Evolutionary conservation across 2,888 invertebrate species (phyloP).

Genomic region (Drosophila niveifrons): DNA sequence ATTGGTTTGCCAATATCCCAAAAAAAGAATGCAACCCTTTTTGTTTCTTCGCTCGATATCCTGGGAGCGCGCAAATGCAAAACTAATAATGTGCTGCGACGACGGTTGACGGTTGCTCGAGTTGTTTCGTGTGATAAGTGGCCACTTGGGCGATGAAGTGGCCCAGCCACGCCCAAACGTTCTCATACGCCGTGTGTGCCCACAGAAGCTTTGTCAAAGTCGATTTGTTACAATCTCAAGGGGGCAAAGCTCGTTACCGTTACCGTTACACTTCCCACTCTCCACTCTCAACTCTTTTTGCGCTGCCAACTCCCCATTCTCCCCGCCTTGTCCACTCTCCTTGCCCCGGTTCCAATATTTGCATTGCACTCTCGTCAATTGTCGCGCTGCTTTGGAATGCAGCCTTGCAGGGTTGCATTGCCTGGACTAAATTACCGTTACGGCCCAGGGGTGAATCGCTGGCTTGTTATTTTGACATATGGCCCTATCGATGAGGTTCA

Average conservation of each 20-base stretch:
- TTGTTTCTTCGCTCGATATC: constrained; percentile 67
- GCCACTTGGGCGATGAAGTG: constrained; percentile 61
- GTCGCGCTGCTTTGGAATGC: constrained; percentile 70
- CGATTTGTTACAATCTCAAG: constrained; percentile 83
- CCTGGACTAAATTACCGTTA: constrained; percentile 41
- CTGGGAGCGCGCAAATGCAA: constrained; percentile 69
- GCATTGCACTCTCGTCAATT: constrained; percentile 62
- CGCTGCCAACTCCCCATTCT: too few relatives aligned
- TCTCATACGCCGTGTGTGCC: constrained; percentile 64
- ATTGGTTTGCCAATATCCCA: constrained; percentile 73
- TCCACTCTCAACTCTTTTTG: neutral
- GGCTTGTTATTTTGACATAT: constrained; percentile 82
- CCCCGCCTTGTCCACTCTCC: neutral
- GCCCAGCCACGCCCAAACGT: constrained; percentile 45
- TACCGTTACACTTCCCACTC: neutral
- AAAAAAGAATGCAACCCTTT: constrained; percentile 65
- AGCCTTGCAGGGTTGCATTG: constrained; percentile 53
- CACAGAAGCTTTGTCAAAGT: constrained; percentile 78
- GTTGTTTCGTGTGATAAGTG: constrained; percentile 66
- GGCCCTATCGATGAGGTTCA: constrained; percentile 65
- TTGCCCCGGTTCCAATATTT: constrained; percentile 53
- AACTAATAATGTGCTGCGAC: constrained; percentile 53
- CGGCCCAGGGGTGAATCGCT: constrained; percentile 67
- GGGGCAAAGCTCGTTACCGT: constrained; percentile 44
- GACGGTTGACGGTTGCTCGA: constrained; percentile 22